Conservation (phyloP, 2,888 invertebrate genomes). For the Pammene fasciana region DNA sequence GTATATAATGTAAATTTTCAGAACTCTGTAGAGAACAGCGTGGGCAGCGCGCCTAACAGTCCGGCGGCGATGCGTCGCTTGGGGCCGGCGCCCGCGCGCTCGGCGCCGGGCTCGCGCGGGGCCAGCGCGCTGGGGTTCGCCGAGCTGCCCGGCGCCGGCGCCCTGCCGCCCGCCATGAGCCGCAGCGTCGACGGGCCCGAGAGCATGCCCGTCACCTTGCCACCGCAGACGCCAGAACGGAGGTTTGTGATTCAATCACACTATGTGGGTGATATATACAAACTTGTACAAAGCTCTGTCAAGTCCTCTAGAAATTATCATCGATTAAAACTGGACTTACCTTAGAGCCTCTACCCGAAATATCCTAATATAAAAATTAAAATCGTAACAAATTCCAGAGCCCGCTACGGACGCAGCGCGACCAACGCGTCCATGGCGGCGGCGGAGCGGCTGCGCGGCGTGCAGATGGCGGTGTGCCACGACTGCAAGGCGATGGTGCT, state of each 20-base stretch:
- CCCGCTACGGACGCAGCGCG: constrained; percentile 85
- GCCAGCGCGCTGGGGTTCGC: constrained; percentile 75
- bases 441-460: constrained; percentile 87
- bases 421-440: constrained; percentile 78
- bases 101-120: constrained; percentile 78
- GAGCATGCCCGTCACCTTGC: constrained; percentile 67
- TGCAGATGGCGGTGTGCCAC: constrained; percentile 95
- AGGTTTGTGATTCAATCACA: too few species aligned
- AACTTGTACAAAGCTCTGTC: too few species aligned
- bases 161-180: constrained; percentile 57
- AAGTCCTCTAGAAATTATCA: too few species aligned
- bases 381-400: constrained; percentile 77
- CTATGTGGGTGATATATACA: too few species aligned
- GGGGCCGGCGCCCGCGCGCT: constrained; percentile 70
- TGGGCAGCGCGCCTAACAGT: constrained; percentile 86
- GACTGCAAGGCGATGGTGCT: constrained; percentile 97
- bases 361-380: too few species aligned
- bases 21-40: constrained; percentile 80
- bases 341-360: too few species aligned
- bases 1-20: constrained; percentile 45
- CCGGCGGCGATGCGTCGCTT: constrained; percentile 63
- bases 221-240: constrained; percentile 78
- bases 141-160: constrained; percentile 53
- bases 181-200: constrained; percentile 80
- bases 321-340: too few species aligned